These are phyloP conservation scores for Bradypodion pumilum DNA, from an alignment of 2,797 vertebrate species.

Conservation along the genomic window DNA sequence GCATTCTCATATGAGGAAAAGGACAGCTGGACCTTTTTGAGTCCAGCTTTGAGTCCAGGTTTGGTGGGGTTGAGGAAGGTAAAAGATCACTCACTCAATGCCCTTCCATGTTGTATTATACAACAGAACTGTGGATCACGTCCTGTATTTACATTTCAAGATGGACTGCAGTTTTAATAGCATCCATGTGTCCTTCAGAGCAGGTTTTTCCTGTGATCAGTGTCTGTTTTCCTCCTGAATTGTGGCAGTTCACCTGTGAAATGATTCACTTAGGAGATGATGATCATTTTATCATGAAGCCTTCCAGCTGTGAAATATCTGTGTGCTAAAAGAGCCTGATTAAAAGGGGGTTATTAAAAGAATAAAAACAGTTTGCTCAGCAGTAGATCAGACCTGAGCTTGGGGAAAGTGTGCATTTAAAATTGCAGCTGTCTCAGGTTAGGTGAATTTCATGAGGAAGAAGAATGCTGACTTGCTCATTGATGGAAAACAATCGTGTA, in stretches of 20 bases:
- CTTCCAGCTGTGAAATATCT: constrained; percentile 28
- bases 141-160: not conserved
- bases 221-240: constrained; percentile 10
- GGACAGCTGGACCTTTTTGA: not conserved
- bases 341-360: constrained; percentile 27
- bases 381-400: not conserved
- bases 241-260: constrained; percentile 3
- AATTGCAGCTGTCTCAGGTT: not conserved
- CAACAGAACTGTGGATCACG: not conserved
- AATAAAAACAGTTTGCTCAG: not conserved
- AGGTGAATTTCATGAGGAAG: not conserved
- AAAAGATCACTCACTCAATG: not conserved
- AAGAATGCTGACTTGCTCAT: not conserved
- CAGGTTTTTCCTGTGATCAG: constrained; percentile 4
- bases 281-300: constrained; percentile 21
- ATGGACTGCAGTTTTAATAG: not conserved
- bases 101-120: not conserved
- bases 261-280: constrained; percentile 38
- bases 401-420: constrained; percentile 8
- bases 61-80: not conserved
- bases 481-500: not conserved
- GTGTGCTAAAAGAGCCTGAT: constrained; percentile 22
- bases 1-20: not conserved
- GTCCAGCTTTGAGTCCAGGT: too few species aligned
- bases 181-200: constrained; percentile 29